Evolutionary conservation across 2,113 vertebrate genomes (phyloP).

Genomic region (Saccopteryx leptura): DNA sequence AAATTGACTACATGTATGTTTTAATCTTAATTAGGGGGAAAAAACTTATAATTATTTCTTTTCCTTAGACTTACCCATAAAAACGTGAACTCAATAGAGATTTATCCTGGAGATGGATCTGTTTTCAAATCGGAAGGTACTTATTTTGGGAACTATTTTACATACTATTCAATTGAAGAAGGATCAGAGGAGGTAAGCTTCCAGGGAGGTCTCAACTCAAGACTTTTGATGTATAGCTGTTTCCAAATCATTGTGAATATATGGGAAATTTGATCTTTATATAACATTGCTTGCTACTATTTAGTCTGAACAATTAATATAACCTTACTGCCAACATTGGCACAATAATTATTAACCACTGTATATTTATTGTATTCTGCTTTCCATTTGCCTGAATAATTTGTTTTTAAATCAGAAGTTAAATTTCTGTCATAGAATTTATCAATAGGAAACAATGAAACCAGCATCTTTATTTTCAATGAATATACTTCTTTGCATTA

Average conservation of each 20-base stretch:
- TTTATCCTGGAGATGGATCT: slow-evolving; percentile 95
- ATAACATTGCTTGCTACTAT: neutral
- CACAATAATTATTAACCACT: neutral
- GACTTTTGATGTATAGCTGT: slow-evolving; percentile 10
- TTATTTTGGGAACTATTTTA: slow-evolving; percentile 91
- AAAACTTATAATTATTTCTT: slow-evolving; percentile 25
- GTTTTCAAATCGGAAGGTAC: slow-evolving; percentile 92
- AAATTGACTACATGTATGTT: neutral
- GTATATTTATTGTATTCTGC: neutral
- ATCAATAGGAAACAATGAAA: slow-evolving; percentile 27
- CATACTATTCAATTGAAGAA: slow-evolving; percentile 85
- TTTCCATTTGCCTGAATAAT: slow-evolving; percentile 31
- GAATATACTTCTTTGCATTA: neutral
- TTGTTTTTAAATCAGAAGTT: slow-evolving; percentile 62
- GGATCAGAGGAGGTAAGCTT: slow-evolving; percentile 85
- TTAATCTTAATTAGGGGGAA: slow-evolving; percentile 22
- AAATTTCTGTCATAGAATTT: slow-evolving; percentile 41
- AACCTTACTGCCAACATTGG: neutral
- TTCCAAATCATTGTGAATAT: slow-evolving; percentile 45
- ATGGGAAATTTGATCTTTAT: neutral
- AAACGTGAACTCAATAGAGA: slow-evolving; percentile 88
- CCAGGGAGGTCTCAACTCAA: slow-evolving; percentile 2
- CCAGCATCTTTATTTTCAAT: slow-evolving; percentile 16
- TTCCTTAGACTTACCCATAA: slow-evolving; percentile 88
- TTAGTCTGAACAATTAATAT: slow-evolving; percentile 34